These are phyloP conservation scores for Stegodyphus dumicola DNA, from an alignment of 1,140 invertebrate species.

Conservation along the genomic window DNA sequence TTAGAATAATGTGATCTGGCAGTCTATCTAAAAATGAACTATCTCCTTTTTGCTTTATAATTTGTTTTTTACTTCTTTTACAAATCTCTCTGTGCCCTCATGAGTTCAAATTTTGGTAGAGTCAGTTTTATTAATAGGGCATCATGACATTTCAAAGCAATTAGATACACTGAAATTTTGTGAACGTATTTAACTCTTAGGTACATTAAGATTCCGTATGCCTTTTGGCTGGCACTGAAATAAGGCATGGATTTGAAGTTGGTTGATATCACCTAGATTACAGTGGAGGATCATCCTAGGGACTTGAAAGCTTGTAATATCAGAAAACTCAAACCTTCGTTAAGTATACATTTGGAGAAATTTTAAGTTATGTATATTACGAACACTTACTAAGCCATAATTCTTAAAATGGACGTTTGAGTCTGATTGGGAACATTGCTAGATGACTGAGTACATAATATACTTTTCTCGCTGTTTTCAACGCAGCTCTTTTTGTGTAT, in stretches of 20 bases:
- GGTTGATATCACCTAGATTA: conserved; percentile 3
- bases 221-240: conserved; percentile 60
- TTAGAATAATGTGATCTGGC: conserved; percentile 66
- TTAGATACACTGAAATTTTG: conserved; percentile 49
- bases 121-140: conserved; percentile 66
- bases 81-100: conserved; percentile 63
- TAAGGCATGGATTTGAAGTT: conserved; percentile 10
- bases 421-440: background rate
- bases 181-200: background rate
- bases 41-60: conserved; percentile 1
- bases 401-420: conserved; percentile 17
- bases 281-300: conserved; percentile 8
- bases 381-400: background rate
- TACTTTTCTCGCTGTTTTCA: background rate
- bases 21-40: conserved; percentile 67
- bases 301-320: conserved; percentile 10
- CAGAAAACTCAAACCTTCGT: conserved; percentile 10
- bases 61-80: background rate
- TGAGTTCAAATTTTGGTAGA: conserved; percentile 62
- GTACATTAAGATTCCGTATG: conserved; percentile 61
- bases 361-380: conserved; percentile 9
- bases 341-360: too few species aligned
- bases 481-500: background rate
- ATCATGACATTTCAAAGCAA: conserved; percentile 66
- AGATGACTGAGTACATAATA: background rate